Conservation (phyloP, 2,113 vertebrate genomes). For the Oxygymnocypris stewartii region DNA sequence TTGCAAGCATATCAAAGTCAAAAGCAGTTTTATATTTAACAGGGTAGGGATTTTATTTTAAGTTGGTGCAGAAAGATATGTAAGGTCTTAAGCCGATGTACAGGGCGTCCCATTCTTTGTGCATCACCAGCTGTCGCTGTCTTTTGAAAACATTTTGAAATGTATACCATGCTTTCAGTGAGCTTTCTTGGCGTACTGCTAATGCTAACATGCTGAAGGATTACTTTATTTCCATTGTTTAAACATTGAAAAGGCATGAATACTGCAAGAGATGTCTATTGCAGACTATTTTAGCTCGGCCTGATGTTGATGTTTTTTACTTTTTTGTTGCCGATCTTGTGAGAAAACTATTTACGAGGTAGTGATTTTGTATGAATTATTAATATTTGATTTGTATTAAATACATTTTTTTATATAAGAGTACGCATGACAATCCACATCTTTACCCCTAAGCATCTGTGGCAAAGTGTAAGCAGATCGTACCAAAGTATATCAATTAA, state of each 20-base stretch:
- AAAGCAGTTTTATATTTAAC: neutral
- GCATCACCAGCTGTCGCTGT: conserved; percentile 31
- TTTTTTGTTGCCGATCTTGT: neutral
- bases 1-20: neutral
- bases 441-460: neutral
- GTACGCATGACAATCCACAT: neutral
- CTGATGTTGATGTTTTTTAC: neutral
- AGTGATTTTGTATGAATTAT: neutral
- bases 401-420: neutral
- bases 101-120: conserved; percentile 5
- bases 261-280: neutral
- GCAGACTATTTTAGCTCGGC: neutral
- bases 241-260: neutral
- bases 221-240: neutral
- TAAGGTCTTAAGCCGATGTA: neutral
- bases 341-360: neutral
- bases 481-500: neutral
- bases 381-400: neutral
- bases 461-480: neutral
- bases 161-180: neutral
- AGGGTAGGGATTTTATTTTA: neutral
- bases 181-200: neutral
- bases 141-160: conserved; percentile 22
- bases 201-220: conserved; percentile 7
- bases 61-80: conserved; percentile 19